Percentiles rank a stretch among this genome's conserved stretches.
These are phyloP conservation scores for Bombyx mandarina DNA, from an alignment of 1,140 invertebrate genomes.

Conservation along the genomic window DNA sequence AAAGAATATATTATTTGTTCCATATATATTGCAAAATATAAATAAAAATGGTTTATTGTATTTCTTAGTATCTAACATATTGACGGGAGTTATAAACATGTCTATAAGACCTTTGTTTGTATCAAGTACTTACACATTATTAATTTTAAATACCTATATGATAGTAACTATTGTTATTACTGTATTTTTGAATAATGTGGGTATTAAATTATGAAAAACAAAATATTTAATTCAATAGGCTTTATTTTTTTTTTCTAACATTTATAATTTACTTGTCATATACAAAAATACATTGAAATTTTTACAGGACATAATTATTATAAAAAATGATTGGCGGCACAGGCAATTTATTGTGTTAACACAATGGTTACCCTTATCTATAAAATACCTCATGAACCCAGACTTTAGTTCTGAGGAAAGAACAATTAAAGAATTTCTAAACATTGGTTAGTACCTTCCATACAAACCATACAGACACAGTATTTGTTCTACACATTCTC, in stretches of 20 bases:
- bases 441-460: no score
- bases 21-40: constrained; percentile 76
- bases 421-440: no score
- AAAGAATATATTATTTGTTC: constrained; percentile 44
- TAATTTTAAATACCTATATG: constrained; percentile 75
- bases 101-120: constrained; percentile 74
- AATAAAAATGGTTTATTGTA: constrained; percentile 84
- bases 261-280: constrained; percentile 4
- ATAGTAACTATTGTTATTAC: constrained; percentile 54
- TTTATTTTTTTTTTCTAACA: constrained; percentile 4
- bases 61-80: constrained; percentile 84
- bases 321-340: background rate
- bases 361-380: no score
- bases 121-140: constrained; percentile 55
- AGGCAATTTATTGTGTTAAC: no score
- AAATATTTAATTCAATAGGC: no score
- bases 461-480: no score
- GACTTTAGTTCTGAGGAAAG: no score
- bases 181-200: constrained; percentile 33
- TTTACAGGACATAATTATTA: background rate
- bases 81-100: constrained; percentile 86
- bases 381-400: no score
- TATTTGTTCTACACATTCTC: no score
- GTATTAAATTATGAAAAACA: constrained; percentile 8
- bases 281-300: constrained; percentile 1